A percentile compares a stretch with the other conserved stretches of the same genome.
Conservation (phyloP, 2,797 vertebrate species). For the Cryptoblepharus egeriae region DNA sequence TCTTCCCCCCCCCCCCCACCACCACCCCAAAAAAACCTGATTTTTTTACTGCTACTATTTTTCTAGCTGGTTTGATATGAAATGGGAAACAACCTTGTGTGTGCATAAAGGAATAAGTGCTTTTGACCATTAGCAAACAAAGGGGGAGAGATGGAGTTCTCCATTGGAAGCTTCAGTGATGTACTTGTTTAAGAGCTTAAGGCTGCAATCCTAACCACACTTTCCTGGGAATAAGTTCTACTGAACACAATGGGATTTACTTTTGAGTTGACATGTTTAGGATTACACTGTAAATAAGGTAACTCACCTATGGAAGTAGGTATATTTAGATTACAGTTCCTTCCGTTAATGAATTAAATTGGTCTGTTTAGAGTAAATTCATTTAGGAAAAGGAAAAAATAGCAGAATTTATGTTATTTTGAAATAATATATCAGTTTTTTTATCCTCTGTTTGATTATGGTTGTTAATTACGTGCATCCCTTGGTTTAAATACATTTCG, state of each 20-base stretch:
- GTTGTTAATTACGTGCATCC: constrained; percentile 33
- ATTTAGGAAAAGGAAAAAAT: constrained; percentile 34
- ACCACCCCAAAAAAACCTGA: neutral
- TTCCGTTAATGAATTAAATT: neutral
- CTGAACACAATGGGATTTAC: too few relatives aligned
- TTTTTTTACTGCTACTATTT: constrained; percentile 12
- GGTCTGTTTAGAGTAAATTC: rapidly evolving
- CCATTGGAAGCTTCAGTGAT: neutral
- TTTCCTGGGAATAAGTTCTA: too few relatives aligned
- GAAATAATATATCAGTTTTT: constrained; percentile 52
- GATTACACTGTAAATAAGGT: too few relatives aligned
- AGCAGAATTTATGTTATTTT: constrained; percentile 58
- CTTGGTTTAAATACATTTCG: constrained; percentile 68
- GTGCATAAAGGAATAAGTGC: neutral
- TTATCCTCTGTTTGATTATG: constrained; percentile 51
- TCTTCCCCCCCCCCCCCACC: too few relatives aligned
- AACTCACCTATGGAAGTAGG: neutral
- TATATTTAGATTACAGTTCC: neutral
- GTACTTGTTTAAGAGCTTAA: neutral
- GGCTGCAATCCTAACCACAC: too few relatives aligned
- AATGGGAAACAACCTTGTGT: neutral
- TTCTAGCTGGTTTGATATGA: constrained; percentile 10
- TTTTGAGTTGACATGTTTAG: too few relatives aligned
- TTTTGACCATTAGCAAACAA: neutral
- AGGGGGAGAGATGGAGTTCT: too few relatives aligned